phyloP scores from a whole-genome alignment of 2,888 invertebrate species.

The Gisinianus flammeolus region DNA sequence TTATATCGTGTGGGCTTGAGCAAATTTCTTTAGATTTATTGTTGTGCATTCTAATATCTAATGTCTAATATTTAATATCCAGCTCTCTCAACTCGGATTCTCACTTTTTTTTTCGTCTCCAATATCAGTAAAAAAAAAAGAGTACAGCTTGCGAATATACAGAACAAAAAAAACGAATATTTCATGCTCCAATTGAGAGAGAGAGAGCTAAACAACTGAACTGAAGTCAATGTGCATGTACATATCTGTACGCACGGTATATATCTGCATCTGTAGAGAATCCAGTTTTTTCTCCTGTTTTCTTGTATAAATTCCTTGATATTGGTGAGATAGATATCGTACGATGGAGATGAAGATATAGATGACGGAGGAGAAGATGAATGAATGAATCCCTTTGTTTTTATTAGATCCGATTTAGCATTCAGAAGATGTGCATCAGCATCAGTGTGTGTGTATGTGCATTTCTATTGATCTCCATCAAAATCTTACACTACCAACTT shows the following conservation, averaged over 20 bases:
- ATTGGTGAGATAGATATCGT: too few species aligned
- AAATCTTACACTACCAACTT: neutral
- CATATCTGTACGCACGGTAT: neutral
- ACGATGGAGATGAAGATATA: too few species aligned
- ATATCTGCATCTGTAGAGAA: too few species aligned
- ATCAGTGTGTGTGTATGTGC: neutral
- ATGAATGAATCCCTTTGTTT: constrained; percentile 28
- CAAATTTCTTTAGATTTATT: too few species aligned
- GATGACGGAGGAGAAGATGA: constrained; percentile 12
- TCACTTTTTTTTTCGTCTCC: neutral
- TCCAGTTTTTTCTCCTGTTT: too few species aligned
- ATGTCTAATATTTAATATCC: too few species aligned
- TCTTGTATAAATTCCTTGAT: too few species aligned
- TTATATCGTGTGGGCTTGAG: too few species aligned
- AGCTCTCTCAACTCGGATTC: neutral
- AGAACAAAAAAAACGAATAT: neutral
- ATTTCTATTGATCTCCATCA: constrained; percentile 26
- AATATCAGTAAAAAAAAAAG: neutral
- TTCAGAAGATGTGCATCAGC: constrained; percentile 5
- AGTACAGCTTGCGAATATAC: neutral
- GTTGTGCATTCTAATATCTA: too few species aligned
- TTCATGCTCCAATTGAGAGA: neutral
- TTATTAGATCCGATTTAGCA: constrained; percentile 34
- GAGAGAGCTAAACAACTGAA: neutral
- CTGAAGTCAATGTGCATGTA: neutral